Conservation (phyloP, 2,888 invertebrate species). For the Drosophila robusta region DNA sequence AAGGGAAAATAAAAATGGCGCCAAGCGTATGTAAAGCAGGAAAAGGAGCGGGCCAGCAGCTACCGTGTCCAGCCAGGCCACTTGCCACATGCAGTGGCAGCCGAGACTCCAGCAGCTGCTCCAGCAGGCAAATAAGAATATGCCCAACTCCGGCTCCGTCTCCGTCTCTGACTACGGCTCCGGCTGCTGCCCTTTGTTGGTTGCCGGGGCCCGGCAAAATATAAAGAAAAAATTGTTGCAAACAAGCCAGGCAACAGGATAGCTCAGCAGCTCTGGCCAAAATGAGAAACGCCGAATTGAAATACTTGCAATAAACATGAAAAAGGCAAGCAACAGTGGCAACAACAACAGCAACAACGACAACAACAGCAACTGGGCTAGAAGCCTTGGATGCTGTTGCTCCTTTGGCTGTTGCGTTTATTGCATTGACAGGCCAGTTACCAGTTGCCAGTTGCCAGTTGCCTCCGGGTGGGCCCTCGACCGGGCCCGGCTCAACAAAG, state of each 20-base stretch:
- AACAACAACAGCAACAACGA: slow-evolving; percentile 24
- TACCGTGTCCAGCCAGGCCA: slow-evolving; percentile 62
- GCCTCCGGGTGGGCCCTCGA: slow-evolving; percentile 43
- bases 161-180: slow-evolving; percentile 8
- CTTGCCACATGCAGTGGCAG: slow-evolving; percentile 47
- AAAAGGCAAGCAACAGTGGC: slow-evolving; percentile 56
- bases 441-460: slow-evolving; percentile 48
- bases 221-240: slow-evolving; percentile 45
- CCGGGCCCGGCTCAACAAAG: slow-evolving; percentile 39
- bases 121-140: slow-evolving; percentile 54
- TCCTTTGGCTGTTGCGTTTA: slow-evolving; percentile 70
- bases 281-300: slow-evolving; percentile 69
- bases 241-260: slow-evolving; percentile 48
- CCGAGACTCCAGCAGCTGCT: slow-evolving; percentile 31
- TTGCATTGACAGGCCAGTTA: slow-evolving; percentile 72
- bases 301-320: slow-evolving; percentile 78
- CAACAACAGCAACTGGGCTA: slow-evolving; percentile 31
- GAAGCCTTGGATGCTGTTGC: slow-evolving; percentile 47
- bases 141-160: slow-evolving; percentile 16
- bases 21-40: slow-evolving; percentile 64
- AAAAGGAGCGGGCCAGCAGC: slow-evolving; percentile 50
- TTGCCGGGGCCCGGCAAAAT: slow-evolving; percentile 24
- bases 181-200: slow-evolving; percentile 33
- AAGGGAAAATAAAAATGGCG: slow-evolving; percentile 27
- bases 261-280: slow-evolving; percentile 40